phyloP scores from a whole-genome alignment of 2,888 invertebrate genomes.

The Lycia hirtaria region DNA sequence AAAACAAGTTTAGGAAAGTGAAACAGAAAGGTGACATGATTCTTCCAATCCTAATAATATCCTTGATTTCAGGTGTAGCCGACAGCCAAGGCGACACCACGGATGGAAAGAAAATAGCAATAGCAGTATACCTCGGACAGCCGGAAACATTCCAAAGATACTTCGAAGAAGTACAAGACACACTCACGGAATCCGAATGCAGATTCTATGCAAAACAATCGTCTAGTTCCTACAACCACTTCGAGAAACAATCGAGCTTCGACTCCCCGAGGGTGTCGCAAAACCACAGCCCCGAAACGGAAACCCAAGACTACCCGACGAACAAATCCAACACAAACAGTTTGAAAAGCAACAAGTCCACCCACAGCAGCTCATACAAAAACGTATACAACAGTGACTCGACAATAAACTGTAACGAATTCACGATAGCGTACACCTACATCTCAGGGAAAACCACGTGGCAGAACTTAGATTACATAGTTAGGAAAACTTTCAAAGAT shows the following conservation, averaged over 20 bases:
- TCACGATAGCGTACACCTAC: slow-evolving; percentile 94
- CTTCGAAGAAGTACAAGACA: slow-evolving; percentile 87
- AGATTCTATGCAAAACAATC: slow-evolving; percentile 85
- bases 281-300: slow-evolving; percentile 77
- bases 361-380: slow-evolving; percentile 81
- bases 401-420: slow-evolving; percentile 88
- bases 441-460: slow-evolving; percentile 97
- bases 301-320: slow-evolving; percentile 75
- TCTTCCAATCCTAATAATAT: too few relatives aligned
- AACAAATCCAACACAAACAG: slow-evolving; percentile 84
- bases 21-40: too few relatives aligned
- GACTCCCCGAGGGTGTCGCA: slow-evolving; percentile 79
- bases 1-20: too few relatives aligned
- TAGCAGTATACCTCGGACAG: slow-evolving; percentile 94
- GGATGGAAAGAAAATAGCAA: slow-evolving; percentile 94
- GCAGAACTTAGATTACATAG: slow-evolving; percentile 96
- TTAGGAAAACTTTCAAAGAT: slow-evolving; percentile 97
- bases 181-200: slow-evolving; percentile 87
- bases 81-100: slow-evolving; percentile 88
- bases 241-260: slow-evolving; percentile 78
- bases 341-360: slow-evolving; percentile 84
- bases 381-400: slow-evolving; percentile 81
- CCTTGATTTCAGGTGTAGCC: slow-evolving; percentile 75
- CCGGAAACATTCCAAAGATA: slow-evolving; percentile 91
- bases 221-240: slow-evolving; percentile 76